Percentiles rank a stretch among this genome's conserved stretches.
These are phyloP conservation scores for Agonopterix arenella DNA, from an alignment of 2,888 invertebrate genomes.

Conservation along the genomic window DNA sequence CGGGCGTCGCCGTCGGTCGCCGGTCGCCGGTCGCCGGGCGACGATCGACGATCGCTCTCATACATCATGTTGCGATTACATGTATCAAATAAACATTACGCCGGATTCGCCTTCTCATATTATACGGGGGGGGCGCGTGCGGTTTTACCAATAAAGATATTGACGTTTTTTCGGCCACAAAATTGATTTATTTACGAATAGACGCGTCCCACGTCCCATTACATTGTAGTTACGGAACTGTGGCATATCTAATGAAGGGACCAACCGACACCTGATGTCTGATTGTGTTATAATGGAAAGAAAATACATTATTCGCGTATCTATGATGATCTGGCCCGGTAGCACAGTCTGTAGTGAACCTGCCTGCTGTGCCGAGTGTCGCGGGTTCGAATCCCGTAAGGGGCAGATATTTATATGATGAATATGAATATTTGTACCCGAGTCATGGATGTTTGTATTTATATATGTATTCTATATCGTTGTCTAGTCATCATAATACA, in stretches of 20 bases:
- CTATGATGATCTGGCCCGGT: too few species aligned
- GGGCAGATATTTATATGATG: too few species aligned
- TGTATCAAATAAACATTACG: conserved; percentile 73
- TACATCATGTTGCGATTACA: conserved; percentile 71
- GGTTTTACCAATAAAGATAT: conserved; percentile 50
- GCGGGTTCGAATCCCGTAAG: too few species aligned
- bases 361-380: too few species aligned
- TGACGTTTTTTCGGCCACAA: conserved; percentile 40
- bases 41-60: conserved; percentile 35
- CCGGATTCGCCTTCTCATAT: conserved; percentile 39
- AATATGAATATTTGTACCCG: too few species aligned
- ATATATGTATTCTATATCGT: too few species aligned
- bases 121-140: conserved; percentile 38
- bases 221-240: conserved; percentile 19
- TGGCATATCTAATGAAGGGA: conserved; percentile 8
- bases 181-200: conserved; percentile 46
- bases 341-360: too few species aligned
- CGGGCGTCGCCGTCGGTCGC: not conserved
- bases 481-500: too few species aligned
- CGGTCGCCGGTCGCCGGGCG: conserved; percentile 1
- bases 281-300: too few species aligned
- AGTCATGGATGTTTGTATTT: too few species aligned
- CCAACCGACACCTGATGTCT: too few species aligned
- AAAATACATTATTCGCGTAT: too few species aligned
- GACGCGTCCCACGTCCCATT: conserved; percentile 30